phyloP scores from a whole-genome alignment of 2,888 invertebrate genomes.

The Zygogramma bicolorata region DNA sequence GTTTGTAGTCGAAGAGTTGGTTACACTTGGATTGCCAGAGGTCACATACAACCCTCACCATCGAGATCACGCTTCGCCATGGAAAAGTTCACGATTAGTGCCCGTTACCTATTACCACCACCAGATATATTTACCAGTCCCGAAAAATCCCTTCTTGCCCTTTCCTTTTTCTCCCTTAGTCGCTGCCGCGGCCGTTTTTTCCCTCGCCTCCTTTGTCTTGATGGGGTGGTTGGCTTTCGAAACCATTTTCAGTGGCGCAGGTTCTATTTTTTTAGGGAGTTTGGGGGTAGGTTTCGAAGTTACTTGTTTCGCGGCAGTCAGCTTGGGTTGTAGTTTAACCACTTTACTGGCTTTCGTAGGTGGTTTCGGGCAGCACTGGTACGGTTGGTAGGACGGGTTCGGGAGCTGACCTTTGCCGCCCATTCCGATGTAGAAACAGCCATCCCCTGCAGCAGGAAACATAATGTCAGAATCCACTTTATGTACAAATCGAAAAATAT shows the following conservation, averaged over 20 bases:
- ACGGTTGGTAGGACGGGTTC: constrained; percentile 86
- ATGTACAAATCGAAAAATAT: background rate
- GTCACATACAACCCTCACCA: constrained; percentile 53
- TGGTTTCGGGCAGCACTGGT: constrained; percentile 93
- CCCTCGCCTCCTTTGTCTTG: constrained; percentile 36
- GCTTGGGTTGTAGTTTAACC: constrained; percentile 77
- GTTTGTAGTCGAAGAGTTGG: constrained; percentile 43
- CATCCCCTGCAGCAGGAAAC: constrained; percentile 90
- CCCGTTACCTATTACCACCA: constrained; percentile 74
- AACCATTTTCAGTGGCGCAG: constrained; percentile 63
- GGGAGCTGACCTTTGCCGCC: constrained; percentile 85
- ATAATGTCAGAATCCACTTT: constrained; percentile 77
- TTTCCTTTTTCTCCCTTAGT: constrained; percentile 72
- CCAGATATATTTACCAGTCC: constrained; percentile 86
- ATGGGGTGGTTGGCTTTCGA: constrained; percentile 57
- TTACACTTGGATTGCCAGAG: constrained; percentile 41
- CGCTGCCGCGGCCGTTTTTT: constrained; percentile 67
- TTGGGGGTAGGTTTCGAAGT: constrained; percentile 33
- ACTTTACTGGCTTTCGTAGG: constrained; percentile 83
- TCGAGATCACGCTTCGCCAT: constrained; percentile 63
- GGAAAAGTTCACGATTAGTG: constrained; percentile 58
- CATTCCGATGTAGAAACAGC: constrained; percentile 97
- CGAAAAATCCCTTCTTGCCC: constrained; percentile 86
- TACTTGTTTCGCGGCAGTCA: constrained; percentile 26
- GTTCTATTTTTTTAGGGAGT: constrained; percentile 65